phyloP scores from a whole-genome alignment of 2,113 vertebrate species.

The Carollia perspicillata region DNA sequence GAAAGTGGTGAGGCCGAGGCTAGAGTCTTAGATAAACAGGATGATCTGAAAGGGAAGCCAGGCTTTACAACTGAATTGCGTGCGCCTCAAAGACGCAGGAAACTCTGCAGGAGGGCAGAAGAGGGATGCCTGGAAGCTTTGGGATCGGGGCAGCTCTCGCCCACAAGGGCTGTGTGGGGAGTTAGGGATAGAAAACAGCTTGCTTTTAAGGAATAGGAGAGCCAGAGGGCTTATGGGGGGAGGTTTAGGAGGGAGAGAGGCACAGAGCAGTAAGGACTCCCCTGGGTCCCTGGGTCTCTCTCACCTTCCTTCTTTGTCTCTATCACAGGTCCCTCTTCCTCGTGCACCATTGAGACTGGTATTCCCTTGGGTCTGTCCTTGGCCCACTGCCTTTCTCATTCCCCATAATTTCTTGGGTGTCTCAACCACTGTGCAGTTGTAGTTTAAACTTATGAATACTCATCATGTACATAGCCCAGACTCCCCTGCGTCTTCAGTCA shows the following conservation, averaged over 20 bases:
- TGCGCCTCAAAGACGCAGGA: neutral
- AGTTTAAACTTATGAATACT: neutral
- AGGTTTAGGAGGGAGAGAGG: neutral
- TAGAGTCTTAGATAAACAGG: neutral
- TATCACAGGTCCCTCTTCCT: too few species aligned
- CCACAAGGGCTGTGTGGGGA: neutral
- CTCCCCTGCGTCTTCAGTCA: neutral
- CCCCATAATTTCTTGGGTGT: neutral
- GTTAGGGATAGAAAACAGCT: neutral
- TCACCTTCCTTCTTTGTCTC: neutral
- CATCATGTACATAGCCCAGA: neutral
- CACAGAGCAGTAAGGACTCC: neutral
- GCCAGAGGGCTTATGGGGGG: neutral
- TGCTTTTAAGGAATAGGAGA: neutral
- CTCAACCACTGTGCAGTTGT: neutral
- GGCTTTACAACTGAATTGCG: neutral
- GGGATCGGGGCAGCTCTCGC: neutral
- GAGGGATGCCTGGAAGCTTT: neutral
- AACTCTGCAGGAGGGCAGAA: neutral
- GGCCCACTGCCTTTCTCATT: neutral
- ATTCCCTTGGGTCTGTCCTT: neutral
- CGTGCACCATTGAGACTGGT: rapidly evolving
- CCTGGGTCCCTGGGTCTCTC: neutral
- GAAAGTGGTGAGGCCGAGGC: neutral
- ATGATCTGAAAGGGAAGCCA: neutral